phyloP scores from a whole-genome alignment of 2,797 vertebrate species.

The Nyctalus aviator region DNA sequence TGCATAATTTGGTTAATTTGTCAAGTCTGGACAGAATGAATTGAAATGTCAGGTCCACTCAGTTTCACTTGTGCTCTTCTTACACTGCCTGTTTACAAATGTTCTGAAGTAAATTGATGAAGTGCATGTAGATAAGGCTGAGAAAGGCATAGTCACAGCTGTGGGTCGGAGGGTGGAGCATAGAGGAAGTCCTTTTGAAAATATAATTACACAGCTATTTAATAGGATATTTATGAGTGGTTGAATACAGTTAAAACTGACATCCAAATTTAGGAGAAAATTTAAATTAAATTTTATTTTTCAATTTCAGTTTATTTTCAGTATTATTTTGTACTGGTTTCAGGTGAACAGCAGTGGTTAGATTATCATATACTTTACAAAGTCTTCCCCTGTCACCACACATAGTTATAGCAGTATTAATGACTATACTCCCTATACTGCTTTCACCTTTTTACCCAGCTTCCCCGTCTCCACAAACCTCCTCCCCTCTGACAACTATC shows the following conservation, averaged over 20 bases:
- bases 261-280: not conserved
- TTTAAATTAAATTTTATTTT: not conserved
- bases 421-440: not conserved
- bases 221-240: not conserved
- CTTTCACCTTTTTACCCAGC: not conserved
- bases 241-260: not conserved
- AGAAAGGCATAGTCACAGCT: not conserved
- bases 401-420: not conserved
- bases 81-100: not conserved
- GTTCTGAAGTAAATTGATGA: not conserved
- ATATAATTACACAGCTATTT: not conserved
- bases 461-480: no score
- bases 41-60: not conserved
- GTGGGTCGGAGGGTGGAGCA: not conserved
- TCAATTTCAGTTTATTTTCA: not conserved
- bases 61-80: not conserved
- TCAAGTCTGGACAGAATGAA: not conserved
- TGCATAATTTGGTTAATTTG: constrained; percentile 26
- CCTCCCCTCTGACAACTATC: not conserved
- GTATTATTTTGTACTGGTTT: no score
- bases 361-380: not conserved
- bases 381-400: not conserved
- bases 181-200: constrained; percentile 15
- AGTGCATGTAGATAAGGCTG: not conserved
- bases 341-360: not conserved